Base-by-base conservation (phyloP, 2,113 vertebrate genomes). In the Halichoerus grypus region DNA sequence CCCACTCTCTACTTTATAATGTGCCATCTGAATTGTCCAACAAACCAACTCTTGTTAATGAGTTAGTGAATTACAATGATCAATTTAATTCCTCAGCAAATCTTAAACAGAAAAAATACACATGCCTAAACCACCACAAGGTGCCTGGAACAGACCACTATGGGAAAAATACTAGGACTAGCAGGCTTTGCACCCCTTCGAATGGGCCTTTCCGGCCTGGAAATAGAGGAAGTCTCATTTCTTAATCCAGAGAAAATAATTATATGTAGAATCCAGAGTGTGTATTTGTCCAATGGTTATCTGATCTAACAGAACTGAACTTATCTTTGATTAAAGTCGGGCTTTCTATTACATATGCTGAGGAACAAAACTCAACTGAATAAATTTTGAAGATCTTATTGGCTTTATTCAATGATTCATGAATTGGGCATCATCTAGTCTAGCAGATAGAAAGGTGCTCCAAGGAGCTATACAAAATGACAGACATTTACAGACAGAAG, bases 71-170 rank as follows among this genome's bases (percentile, higher is more conserved):
- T 69, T 49, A n/a, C 21, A 33, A 39, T 22, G 26, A 51, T 53
- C 79, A 49, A 76, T 87, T 90, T 86, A 85, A 90, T 57, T 57
- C 16, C 46, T 92, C 26, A 42, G 18, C 51, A 94, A 94, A 83
- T n/a, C 51, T 71, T 33, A 89, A 96, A 57, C 28, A 46, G 84
- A 84, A 76, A 57, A 15, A 39, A 49, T 2, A 53, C 13, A 51
- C 39, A 80, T 3, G 13, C 39, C 46, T 59, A 86, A 81, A 33
- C 12, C 46, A 33, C 19, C 53, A 59, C 65, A 81, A 39, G 22
- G 42, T 19, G 4, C 12, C 42, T 76, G 19, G 33, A 53, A 55
- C 31, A 49, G 74, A 55, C 12, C 28, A 49, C 46, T 46, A 7
- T 31, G 18, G 12, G 42, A 61, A 46, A 96, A 63, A 53, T 19